Conservation (phyloP, 1,140 invertebrate species). For the Achroia grisella region DNA sequence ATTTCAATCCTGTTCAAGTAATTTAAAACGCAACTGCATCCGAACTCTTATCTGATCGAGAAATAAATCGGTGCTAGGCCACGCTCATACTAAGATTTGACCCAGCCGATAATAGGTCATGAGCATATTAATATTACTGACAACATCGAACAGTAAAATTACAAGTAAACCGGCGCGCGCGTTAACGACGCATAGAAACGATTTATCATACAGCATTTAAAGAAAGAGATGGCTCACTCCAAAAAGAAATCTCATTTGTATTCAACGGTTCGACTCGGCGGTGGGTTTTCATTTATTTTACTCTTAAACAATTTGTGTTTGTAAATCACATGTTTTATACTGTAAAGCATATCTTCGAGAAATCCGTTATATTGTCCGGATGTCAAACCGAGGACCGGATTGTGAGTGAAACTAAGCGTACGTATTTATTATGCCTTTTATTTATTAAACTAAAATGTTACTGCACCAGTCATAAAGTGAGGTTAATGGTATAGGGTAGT, state of each 20-base stretch:
- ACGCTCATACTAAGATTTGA: slow-evolving; percentile 39
- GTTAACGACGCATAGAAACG: slow-evolving; percentile 59
- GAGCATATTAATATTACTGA: slow-evolving; percentile 63
- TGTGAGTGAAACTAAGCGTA: slow-evolving; percentile 27
- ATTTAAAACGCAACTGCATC: slow-evolving; percentile 32
- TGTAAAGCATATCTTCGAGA: slow-evolving; percentile 27
- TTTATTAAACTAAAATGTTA: slow-evolving; percentile 9
- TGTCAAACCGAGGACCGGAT: slow-evolving; percentile 39
- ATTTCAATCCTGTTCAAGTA: slow-evolving; percentile 31
- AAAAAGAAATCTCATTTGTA: slow-evolving; percentile 62
- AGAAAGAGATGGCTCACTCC: slow-evolving; percentile 58
- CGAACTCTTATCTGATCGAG: slow-evolving; percentile 43
- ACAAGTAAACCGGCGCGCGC: slow-evolving; percentile 49
- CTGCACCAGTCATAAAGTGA: slow-evolving; percentile 9
- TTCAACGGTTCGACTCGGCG: slow-evolving; percentile 29
- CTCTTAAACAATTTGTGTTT: slow-evolving; percentile 54
- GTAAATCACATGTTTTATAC: slow-evolving; percentile 48
- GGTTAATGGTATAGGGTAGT: slow-evolving; percentile 18
- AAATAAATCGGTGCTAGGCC: slow-evolving; percentile 47
- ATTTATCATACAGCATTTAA: slow-evolving; percentile 58
- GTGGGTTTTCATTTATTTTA: slow-evolving; percentile 40
- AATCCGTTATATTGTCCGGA: slow-evolving; percentile 34
- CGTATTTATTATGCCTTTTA: too few species aligned
- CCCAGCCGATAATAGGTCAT: slow-evolving; percentile 55
- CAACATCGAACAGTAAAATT: slow-evolving; percentile 60